These are phyloP conservation scores for Masticophis lateralis DNA, from an alignment of 2,797 vertebrate genomes.

Conservation along the genomic window DNA sequence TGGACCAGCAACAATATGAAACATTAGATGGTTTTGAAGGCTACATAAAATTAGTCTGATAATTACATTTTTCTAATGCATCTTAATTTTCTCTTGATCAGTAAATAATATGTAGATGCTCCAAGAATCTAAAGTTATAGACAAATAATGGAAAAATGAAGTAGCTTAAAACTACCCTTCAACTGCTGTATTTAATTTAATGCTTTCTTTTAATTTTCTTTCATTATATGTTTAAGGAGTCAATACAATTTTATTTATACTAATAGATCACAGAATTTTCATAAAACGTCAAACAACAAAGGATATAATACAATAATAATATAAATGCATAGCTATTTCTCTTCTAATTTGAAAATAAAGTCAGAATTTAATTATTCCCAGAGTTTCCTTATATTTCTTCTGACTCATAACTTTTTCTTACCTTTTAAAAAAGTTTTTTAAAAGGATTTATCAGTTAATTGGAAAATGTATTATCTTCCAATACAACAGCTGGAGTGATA, in stretches of 20 bases:
- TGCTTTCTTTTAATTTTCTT: neutral
- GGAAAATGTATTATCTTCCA: neutral
- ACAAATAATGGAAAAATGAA: neutral
- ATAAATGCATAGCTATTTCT: neutral
- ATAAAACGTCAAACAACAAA: no score
- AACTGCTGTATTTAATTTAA: neutral
- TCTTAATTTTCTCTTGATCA: neutral
- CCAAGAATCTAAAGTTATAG: neutral
- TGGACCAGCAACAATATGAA: neutral
- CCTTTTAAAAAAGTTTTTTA: no score
- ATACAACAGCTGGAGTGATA: neutral
- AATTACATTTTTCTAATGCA: neutral
- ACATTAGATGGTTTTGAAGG: neutral
- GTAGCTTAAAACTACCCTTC: neutral
- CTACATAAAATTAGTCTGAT: neutral
- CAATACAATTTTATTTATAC: no score
- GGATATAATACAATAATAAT: neutral
- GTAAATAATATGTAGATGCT: neutral
- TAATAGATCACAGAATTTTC: no score
- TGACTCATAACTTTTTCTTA: no score
- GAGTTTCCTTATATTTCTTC: neutral
- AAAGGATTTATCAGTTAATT: neutral
- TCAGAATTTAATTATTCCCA: neutral
- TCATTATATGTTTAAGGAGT: neutral
- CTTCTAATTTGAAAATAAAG: neutral